These are phyloP conservation scores for Drosophila flavopinicola DNA, from an alignment of 2,888 invertebrate species.

Conservation along the genomic window DNA sequence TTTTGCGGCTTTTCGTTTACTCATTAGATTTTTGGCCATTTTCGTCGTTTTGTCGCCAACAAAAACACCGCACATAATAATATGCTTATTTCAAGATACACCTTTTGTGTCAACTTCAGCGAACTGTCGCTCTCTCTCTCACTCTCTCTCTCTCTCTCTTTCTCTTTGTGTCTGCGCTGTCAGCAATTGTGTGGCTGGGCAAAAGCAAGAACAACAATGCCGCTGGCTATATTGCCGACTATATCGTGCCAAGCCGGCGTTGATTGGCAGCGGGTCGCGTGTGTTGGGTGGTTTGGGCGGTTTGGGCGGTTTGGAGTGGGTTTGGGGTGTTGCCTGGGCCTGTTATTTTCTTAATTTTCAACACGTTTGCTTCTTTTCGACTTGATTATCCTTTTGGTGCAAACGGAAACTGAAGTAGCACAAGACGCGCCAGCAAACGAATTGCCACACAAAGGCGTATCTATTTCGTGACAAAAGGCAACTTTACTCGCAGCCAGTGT, in stretches of 20 bases:
- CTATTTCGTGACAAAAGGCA: constrained; percentile 80
- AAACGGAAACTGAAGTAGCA: constrained; percentile 54
- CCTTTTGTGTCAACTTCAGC: constrained; percentile 70
- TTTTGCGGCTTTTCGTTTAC: constrained; percentile 59
- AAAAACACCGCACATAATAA: constrained; percentile 64
- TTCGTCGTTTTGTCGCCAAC: constrained; percentile 53
- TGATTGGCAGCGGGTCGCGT: constrained; percentile 67
- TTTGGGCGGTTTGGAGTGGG: constrained; percentile 10
- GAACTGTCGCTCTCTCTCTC: background rate
- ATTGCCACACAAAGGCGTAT: constrained; percentile 68
- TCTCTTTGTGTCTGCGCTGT: constrained; percentile 32
- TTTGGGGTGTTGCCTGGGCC: constrained; percentile 32
- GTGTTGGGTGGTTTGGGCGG: constrained; percentile 17
- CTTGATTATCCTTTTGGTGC: constrained; percentile 62
- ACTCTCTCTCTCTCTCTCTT: background rate
- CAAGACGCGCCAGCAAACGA: constrained; percentile 51
- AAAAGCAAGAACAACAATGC: constrained; percentile 28
- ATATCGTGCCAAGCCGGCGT: constrained; percentile 59
- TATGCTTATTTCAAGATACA: constrained; percentile 74
- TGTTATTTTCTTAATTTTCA: constrained; percentile 78
- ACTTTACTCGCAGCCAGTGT: constrained; percentile 57
- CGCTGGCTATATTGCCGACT: no score
- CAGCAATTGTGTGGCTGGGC: constrained; percentile 53
- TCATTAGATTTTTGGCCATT: constrained; percentile 65
- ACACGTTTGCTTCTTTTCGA: constrained; percentile 72